Percentiles rank a stretch among this genome's conserved stretches.
phyloP scores from a whole-genome alignment of 1,140 invertebrate genomes.

The Apolygus lucorum region DNA sequence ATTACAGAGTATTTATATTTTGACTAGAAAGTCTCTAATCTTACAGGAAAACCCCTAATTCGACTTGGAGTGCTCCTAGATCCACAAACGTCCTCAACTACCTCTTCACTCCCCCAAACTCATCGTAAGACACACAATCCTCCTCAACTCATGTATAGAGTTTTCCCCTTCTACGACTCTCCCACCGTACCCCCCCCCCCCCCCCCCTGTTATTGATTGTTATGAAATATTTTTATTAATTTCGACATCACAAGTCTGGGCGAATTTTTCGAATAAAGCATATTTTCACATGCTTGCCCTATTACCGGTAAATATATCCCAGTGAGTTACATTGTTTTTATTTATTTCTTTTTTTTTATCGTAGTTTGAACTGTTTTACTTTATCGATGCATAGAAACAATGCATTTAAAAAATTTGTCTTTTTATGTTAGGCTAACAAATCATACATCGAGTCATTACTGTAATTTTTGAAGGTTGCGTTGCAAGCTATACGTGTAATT shows the following conservation, averaged over 20 bases:
- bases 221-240: not conserved
- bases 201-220: not conserved
- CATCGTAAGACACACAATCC: too few relatives aligned
- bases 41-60: too few relatives aligned
- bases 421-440: not conserved
- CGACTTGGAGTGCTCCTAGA: too few relatives aligned
- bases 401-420: slow-evolving; percentile 13
- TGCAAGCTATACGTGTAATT: not conserved
- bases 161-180: not conserved
- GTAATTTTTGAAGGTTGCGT: slow-evolving; percentile 8
- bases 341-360: not conserved
- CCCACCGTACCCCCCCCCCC: not conserved
- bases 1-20: too few relatives aligned
- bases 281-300: not conserved
- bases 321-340: slow-evolving; percentile 15
- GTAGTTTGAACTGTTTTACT: not conserved
- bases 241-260: not conserved
- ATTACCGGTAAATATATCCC: slow-evolving; percentile 10
- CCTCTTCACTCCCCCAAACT: too few relatives aligned
- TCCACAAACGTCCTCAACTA: too few relatives aligned
- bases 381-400: not conserved
- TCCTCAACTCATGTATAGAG: not conserved
- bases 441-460: slow-evolving; percentile 10
- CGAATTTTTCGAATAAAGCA: not conserved
- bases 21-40: too few relatives aligned